Evolutionary conservation across 2,888 invertebrate genomes (phyloP).

Genomic region (Didymodactylos carnosus): DNA sequence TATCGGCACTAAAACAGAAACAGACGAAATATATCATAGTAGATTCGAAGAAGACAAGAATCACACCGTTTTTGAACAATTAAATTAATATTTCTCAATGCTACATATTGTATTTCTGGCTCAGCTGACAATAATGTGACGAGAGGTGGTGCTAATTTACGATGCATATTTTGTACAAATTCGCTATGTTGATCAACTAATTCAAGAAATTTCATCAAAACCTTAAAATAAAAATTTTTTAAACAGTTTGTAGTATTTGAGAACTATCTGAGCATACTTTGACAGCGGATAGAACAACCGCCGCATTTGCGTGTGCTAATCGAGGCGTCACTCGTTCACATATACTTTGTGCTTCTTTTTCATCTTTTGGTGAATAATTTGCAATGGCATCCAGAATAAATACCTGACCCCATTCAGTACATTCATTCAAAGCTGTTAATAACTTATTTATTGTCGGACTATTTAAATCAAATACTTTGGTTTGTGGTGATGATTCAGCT

Average conservation of each 20-base stretch:
- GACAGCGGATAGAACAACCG: constrained; percentile 89
- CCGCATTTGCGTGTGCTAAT: constrained; percentile 93
- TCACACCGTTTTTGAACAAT: constrained; percentile 74
- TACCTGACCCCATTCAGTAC: constrained; percentile 96
- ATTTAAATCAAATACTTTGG: constrained; percentile 84
- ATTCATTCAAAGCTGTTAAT: constrained; percentile 89
- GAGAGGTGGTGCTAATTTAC: constrained; percentile 92
- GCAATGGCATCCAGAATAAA: constrained; percentile 91
- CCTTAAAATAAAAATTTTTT: constrained; percentile 19
- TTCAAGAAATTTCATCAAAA: constrained; percentile 92
- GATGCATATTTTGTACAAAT: constrained; percentile 72
- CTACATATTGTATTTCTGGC: constrained; percentile 97
- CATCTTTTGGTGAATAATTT: constrained; percentile 69
- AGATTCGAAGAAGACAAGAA: background rate
- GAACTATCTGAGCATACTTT: constrained; percentile 42
- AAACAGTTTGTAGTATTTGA: background rate
- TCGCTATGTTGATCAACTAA: constrained; percentile 80
- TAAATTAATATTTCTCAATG: constrained; percentile 85
- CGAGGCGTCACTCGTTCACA: constrained; percentile 85
- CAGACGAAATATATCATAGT: too few species aligned
- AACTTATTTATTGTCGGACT: constrained; percentile 92
- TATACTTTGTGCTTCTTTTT: constrained; percentile 42
- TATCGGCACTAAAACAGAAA: constrained; percentile 70
- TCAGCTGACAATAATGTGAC: constrained; percentile 91
- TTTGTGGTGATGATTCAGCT: constrained; percentile 82